phyloP scores from a whole-genome alignment of 1,140 invertebrate genomes.

The Fopius arisanus region DNA sequence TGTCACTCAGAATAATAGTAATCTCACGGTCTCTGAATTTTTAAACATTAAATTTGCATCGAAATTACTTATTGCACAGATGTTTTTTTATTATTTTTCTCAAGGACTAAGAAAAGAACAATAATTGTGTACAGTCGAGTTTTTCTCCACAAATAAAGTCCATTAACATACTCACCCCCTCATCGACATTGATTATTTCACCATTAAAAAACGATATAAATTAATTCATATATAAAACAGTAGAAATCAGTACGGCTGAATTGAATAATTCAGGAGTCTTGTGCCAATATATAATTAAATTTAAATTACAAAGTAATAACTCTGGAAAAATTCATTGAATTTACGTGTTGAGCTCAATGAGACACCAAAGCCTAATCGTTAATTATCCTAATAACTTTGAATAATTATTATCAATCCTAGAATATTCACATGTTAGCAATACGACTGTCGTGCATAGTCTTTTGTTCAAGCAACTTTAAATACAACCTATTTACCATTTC shows the following conservation, averaged over 20 bases:
- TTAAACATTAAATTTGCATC: not conserved
- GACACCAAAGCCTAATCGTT: not conserved
- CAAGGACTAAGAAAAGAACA: slow-evolving; percentile 1
- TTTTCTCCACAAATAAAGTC: not conserved
- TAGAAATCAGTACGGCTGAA: slow-evolving; percentile 16
- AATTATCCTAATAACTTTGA: slow-evolving; percentile 1
- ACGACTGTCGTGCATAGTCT: not conserved
- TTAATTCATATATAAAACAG: slow-evolving; percentile 3
- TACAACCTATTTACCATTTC: not conserved
- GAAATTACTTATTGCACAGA: not conserved
- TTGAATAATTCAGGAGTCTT: slow-evolving; percentile 11
- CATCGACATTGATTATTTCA: not conserved
- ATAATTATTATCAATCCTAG: not conserved
- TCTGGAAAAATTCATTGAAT: slow-evolving; percentile 1
- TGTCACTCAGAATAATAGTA: not conserved
- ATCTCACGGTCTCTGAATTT: not conserved
- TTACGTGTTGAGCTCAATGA: not conserved
- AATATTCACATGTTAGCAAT: slow-evolving; percentile 12
- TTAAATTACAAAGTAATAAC: slow-evolving; percentile 6
- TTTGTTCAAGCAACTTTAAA: not conserved
- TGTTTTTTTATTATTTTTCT: slow-evolving; percentile 1
- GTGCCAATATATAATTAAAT: not conserved
- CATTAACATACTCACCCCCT: not conserved
- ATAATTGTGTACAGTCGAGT: slow-evolving; percentile 2
- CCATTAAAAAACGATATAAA: slow-evolving; percentile 1